Evolutionary conservation across 2,888 invertebrate species (phyloP).

Genomic region (Drosophila pseudotalamancana): DNA sequence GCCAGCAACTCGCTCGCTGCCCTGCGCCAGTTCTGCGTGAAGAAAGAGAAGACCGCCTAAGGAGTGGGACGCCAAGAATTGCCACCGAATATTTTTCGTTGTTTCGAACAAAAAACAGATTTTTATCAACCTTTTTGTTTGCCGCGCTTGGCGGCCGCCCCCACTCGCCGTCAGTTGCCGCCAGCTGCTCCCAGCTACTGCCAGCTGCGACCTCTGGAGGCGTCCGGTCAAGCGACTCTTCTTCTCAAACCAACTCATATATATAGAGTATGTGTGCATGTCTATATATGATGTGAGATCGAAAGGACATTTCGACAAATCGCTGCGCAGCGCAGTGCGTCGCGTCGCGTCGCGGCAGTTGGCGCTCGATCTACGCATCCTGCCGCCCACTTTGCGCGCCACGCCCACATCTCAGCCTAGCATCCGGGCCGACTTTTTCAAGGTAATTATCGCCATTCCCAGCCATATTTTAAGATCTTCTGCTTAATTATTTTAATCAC

Average conservation of each 20-base stretch:
- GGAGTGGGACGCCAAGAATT: constrained; percentile 39
- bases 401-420: constrained; percentile 47
- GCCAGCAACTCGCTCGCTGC: constrained; percentile 96
- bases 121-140: constrained; percentile 78
- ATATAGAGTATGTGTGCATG: constrained; percentile 1
- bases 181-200: too few relatives aligned
- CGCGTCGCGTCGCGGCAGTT: constrained; percentile 16
- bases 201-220: neutral
- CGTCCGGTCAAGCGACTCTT: constrained; percentile 27
- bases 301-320: constrained; percentile 16
- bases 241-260: constrained; percentile 4
- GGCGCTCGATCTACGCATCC: neutral
- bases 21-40: constrained; percentile 97
- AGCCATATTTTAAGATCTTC: too few relatives aligned
- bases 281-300: constrained; percentile 6
- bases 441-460: constrained; percentile 56
- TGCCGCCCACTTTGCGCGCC: constrained; percentile 36
- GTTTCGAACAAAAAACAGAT: constrained; percentile 62
- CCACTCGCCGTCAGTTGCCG: neutral
- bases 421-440: constrained; percentile 58
- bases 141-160: constrained; percentile 44
- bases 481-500: too few relatives aligned
- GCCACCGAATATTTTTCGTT: constrained; percentile 73
- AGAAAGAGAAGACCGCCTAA: constrained; percentile 89
- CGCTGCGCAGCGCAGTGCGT: too few relatives aligned